phyloP scores from a whole-genome alignment of 2,888 invertebrate species.

The Imbricaverruca yamaguchii region DNA sequence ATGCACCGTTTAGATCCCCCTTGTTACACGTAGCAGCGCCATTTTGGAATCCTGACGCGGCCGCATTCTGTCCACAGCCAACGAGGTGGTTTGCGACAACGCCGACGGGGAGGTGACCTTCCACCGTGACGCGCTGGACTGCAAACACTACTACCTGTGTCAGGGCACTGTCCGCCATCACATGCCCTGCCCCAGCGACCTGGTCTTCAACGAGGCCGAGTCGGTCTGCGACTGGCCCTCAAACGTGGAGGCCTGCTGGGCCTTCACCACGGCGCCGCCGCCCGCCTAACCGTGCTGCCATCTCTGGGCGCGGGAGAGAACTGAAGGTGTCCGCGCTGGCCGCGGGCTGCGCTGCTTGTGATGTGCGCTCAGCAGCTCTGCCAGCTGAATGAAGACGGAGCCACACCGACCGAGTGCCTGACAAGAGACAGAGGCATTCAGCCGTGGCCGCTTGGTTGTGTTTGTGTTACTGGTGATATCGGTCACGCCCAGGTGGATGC shows the following conservation, averaged over 20 bases:
- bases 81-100: constrained; percentile 81
- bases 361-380: not conserved
- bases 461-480: not conserved
- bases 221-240: constrained; percentile 96
- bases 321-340: not conserved
- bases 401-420: not conserved
- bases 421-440: not conserved
- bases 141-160: constrained; percentile 93
- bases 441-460: not conserved
- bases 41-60: no score
- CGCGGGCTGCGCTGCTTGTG: not conserved
- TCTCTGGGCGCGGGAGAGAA: not conserved
- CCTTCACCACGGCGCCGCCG: constrained; percentile 24
- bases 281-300: not conserved
- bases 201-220: constrained; percentile 86
- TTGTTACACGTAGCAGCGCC: no score
- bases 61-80: constrained; percentile 52
- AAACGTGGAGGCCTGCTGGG: constrained; percentile 73
- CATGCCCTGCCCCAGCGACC: constrained; percentile 88
- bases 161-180: constrained; percentile 91
- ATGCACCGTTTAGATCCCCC: no score
- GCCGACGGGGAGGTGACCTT: constrained; percentile 93
- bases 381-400: no score
- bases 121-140: constrained; percentile 80
- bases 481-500: not conserved